Base-by-base conservation (phyloP, 2,888 invertebrate species). In the Agrenia bidenticulata region DNA sequence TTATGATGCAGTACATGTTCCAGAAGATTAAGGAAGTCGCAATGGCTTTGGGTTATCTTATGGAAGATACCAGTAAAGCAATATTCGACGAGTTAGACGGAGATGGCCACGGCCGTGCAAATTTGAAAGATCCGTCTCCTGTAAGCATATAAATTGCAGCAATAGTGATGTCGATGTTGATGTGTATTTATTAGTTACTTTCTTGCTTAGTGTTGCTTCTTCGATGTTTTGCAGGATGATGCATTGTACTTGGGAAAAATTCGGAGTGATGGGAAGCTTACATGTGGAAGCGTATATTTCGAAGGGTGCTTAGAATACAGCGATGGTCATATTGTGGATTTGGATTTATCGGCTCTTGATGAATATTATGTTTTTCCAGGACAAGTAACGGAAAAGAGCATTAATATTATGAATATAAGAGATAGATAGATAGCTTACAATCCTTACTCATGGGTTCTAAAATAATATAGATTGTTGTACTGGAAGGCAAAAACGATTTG, bases 351-450 rank as follows among this genome's bases (percentile, higher is more conserved):
- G 7, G 79, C 81, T 42, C 72, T 86, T 1, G 80, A 83, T 56
- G 84, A 85, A 70, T 89, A 86, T 78, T 86, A 88, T 0, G 78
- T 92, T 66, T 92, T 89, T 78, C 88, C 90, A 23, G 92, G 92
- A 0, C 91, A 92, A 83, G 72, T 67, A 51, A 15, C 7, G n/a
- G n/a, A n/a, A n/a, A n/a, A n/a, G n/a, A n/a, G n/a, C n/a, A n/a
- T n/a, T n/a, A n/a, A n/a, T n/a, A n/a, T n/a, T n/a, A n/a, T n/a
- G n/a, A n/a, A n/a, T n/a, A n/a, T n/a, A n/a, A n/a, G n/a, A n/a
- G n/a, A n/a, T n/a, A n/a, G n/a, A n/a, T n/a, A n/a, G n/a, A n/a
- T n/a, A n/a, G n/a, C n/a, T n/a, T n/a, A n/a, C n/a, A n/a, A n/a
- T n/a, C n/a, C n/a, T n/a, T n/a, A n/a, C n/a, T n/a, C n/a, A n/a